Evolutionary conservation across 2,888 invertebrate species (phyloP).

Genomic region (Eupithecia subumbrata): DNA sequence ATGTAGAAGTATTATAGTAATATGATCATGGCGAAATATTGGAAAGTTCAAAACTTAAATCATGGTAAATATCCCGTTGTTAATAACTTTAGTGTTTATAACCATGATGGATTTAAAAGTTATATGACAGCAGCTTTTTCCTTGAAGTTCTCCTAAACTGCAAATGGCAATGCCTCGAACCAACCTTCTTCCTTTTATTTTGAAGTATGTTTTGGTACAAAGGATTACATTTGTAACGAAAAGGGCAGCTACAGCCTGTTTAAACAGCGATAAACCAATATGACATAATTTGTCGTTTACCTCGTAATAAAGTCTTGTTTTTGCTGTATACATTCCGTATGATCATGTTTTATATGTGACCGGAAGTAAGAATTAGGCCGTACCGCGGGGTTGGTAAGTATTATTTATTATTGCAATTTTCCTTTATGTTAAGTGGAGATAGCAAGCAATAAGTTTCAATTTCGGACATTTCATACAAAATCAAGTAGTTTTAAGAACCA

Average conservation of each 20-base stretch:
- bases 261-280: slow-evolving; percentile 69
- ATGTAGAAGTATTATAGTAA: too few species aligned
- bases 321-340: slow-evolving; percentile 26
- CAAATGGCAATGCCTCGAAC: neutral
- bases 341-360: slow-evolving; percentile 33
- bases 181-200: neutral
- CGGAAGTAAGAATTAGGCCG: slow-evolving; percentile 9
- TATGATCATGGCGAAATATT: too few species aligned
- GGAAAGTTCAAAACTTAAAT: too few species aligned
- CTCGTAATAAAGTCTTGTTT: slow-evolving; percentile 48
- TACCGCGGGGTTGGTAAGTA: slow-evolving; percentile 11
- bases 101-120: too few species aligned
- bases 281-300: slow-evolving; percentile 49
- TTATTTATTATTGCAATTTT: slow-evolving; percentile 17
- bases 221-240: slow-evolving; percentile 29
- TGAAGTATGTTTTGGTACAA: neutral
- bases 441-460: neutral
- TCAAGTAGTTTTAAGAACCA: neutral
- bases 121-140: too few species aligned
- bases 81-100: too few species aligned
- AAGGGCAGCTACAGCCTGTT: slow-evolving; percentile 59
- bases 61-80: too few species aligned
- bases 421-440: slow-evolving; percentile 13
- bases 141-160: neutral
- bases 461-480: neutral